A percentile compares a stretch with the other conserved stretches of the same genome.
These are phyloP conservation scores for Spisula solida DNA, from an alignment of 2,888 invertebrate genomes.

Conservation along the genomic window DNA sequence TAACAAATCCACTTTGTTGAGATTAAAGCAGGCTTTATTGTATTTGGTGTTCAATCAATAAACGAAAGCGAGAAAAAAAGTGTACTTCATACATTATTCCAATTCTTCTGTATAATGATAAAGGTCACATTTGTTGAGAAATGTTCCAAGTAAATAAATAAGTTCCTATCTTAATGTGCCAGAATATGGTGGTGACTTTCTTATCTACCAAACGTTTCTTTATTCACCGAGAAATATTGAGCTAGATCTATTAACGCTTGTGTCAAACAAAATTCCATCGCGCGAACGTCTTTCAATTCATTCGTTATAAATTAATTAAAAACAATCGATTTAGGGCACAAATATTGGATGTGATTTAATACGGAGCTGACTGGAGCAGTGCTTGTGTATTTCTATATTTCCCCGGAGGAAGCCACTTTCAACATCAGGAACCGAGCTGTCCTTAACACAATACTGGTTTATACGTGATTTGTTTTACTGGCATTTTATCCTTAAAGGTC, in stretches of 20 bases:
- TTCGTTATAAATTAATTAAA: constrained; percentile 6
- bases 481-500: background rate
- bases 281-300: constrained; percentile 16
- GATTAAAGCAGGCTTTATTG: too few relatives aligned
- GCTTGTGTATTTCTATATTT: background rate
- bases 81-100: too few relatives aligned
- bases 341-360: background rate
- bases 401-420: background rate
- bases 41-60: too few relatives aligned
- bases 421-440: background rate
- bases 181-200: background rate
- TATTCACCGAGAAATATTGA: background rate
- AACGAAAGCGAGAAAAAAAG: too few relatives aligned
- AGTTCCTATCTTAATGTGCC: background rate
- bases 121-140: background rate
- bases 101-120: background rate
- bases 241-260: background rate
- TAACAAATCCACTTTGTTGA: too few relatives aligned
- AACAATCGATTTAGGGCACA: constrained; percentile 16
- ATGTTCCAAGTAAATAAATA: background rate
- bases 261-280: constrained; percentile 7
- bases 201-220: background rate
- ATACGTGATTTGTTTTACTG: background rate
- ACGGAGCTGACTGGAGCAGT: background rate
- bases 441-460: background rate